phyloP scores from a whole-genome alignment of 2,113 vertebrate species.

The Octodon degus region DNA sequence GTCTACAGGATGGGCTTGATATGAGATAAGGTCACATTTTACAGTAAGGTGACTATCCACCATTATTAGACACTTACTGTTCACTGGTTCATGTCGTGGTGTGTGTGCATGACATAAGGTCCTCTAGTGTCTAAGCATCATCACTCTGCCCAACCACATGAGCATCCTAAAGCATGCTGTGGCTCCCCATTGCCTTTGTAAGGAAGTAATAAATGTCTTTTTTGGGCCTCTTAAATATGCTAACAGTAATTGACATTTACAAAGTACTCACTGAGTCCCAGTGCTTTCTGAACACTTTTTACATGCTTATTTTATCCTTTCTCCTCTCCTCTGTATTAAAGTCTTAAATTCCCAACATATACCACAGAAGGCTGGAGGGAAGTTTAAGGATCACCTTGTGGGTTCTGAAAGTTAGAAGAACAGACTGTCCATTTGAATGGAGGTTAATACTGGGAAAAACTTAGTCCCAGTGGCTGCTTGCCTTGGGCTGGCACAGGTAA shows the following conservation, averaged over 20 bases:
- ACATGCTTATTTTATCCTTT: background rate
- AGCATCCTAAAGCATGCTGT: background rate
- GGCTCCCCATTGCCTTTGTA: background rate
- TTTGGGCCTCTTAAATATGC: background rate
- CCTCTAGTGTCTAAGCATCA: background rate
- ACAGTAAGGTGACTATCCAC: background rate
- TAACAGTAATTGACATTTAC: background rate
- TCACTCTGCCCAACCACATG: no score
- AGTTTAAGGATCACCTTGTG: conserved; percentile 45
- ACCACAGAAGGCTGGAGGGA: background rate
- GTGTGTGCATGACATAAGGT: background rate
- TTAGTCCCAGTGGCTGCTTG: conserved; percentile 67
- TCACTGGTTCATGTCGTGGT: background rate
- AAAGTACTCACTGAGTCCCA: background rate
- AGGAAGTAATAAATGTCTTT: background rate
- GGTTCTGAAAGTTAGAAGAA: conserved; percentile 74
- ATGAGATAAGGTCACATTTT: background rate
- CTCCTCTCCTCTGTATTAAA: background rate
- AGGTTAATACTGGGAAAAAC: conserved; percentile 83
- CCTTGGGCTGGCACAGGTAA: conserved; percentile 80
- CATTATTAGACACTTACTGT: background rate
- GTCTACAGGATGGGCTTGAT: background rate
- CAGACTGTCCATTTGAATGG: conserved; percentile 80
- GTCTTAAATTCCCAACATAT: background rate
- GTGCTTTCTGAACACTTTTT: background rate